Evolutionary conservation across 2,888 invertebrate species (phyloP).

Genomic region (Siphlonurus alternatus): DNA sequence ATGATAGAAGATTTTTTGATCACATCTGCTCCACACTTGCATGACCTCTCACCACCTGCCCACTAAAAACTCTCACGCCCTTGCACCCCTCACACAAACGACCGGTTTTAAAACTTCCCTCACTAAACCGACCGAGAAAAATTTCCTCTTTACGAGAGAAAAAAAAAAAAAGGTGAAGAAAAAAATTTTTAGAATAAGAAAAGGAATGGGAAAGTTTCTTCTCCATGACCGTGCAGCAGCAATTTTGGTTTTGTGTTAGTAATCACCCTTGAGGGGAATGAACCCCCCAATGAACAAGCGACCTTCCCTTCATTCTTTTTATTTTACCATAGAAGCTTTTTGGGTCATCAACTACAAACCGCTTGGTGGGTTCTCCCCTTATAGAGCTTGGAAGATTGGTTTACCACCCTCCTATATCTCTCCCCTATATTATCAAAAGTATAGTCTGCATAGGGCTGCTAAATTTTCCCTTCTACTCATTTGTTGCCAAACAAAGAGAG

Average conservation of each 20-base stretch:
- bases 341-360: conserved; percentile 3
- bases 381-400: conserved; percentile 1
- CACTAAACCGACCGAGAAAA: neutral
- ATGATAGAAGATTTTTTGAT: no score
- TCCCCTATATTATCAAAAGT: neutral
- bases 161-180: neutral
- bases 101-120: neutral
- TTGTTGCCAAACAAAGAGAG: conserved; percentile 3
- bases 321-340: neutral
- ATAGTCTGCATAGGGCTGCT: neutral
- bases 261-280: neutral
- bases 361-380: neutral
- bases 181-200: neutral
- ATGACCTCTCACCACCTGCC: neutral
- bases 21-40: neutral
- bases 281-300: neutral
- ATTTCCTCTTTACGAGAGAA: neutral
- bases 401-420: neutral
- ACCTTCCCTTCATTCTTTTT: neutral
- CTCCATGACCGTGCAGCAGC: neutral
- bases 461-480: conserved; percentile 2
- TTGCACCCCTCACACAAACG: neutral
- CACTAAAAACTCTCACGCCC: neutral
- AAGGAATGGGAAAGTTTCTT: no score
- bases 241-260: neutral